These are phyloP conservation scores for Geothlypis trichas DNA, from an alignment of 2,113 vertebrate genomes.

Conservation along the genomic window DNA sequence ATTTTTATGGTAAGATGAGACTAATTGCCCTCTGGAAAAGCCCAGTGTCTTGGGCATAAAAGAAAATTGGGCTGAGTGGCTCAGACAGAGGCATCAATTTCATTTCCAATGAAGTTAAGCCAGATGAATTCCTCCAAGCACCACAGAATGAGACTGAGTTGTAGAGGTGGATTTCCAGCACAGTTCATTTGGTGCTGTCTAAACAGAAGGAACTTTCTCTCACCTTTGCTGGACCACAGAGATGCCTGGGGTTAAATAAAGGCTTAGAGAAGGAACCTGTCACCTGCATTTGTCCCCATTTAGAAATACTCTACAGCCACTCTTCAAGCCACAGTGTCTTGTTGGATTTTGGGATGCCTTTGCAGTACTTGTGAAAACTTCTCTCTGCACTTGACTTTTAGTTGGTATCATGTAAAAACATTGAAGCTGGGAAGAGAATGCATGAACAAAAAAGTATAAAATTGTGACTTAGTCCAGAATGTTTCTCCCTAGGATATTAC, in stretches of 20 bases:
- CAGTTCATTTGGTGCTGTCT: neutral
- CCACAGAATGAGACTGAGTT: neutral
- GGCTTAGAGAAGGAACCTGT: neutral
- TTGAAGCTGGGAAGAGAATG: neutral
- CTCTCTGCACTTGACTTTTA: neutral
- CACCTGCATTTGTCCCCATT: neutral
- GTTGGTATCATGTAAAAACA: neutral
- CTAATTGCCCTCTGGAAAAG: neutral
- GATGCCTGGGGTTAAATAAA: neutral
- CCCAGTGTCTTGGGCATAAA: neutral
- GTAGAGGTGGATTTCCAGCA: neutral
- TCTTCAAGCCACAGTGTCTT: neutral
- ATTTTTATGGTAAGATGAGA: neutral
- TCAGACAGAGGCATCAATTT: neutral
- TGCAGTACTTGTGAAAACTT: neutral
- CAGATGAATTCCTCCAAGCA: neutral
- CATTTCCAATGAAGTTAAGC: neutral
- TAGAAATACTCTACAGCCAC: neutral
- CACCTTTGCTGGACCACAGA: neutral
- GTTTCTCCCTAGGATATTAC: neutral
- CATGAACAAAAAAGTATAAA: neutral
- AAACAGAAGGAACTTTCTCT: neutral
- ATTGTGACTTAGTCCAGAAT: neutral
- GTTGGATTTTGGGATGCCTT: neutral
- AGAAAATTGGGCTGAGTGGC: neutral